Evolutionary conservation across 2,113 vertebrate genomes (phyloP), one percentile per base, ranked within the genome.

Genomic region (Cebidichthys violaceus): DNA sequence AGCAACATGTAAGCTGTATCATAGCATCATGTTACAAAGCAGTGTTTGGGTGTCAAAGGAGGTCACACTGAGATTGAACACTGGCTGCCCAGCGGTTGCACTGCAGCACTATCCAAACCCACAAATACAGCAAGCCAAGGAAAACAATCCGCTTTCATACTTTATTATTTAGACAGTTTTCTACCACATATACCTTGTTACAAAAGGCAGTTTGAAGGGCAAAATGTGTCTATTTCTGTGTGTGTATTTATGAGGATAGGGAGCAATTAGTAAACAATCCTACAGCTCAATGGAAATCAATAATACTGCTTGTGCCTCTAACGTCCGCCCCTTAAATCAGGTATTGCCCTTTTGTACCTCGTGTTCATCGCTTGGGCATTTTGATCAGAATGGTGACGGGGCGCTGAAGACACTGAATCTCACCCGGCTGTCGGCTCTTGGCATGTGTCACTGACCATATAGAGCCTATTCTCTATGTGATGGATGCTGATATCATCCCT

Each of bases 1-100:
- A 86, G 92, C 86, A 94, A 92, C 91, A 79, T 90, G 74, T 89
- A 89, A 81, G 85, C 89, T 85, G 75, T 69, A 84, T 85, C 72
- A 65, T 50, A 64, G 88, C 79, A 70, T 94, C 92, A 66, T 86
- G 84, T 95, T 94, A 90, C 92, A 92, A 86, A 79, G 81, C 79
- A 84, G 71, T 83, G 85, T 89, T 91, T 64, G 75, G 39, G 71
- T 85, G 86, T 90, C 84, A 91, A 83, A 87, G 72, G 83, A 84
- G 85, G 82, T 91, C 84, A 89, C 65, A 37, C 84, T 86, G 82
- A 88, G 89, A 87, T 93, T 91, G 79, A 92, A 82, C 64, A 57
- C 81, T 87, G 83, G 79, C 74, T 82, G 35, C 50, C 60, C 79
- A 77, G 83, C 72, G 70, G 81, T 88, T 79, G 24, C 67, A 67